phyloP scores from a whole-genome alignment of 2,113 vertebrate species.

The Notarius quadriscutis region DNA sequence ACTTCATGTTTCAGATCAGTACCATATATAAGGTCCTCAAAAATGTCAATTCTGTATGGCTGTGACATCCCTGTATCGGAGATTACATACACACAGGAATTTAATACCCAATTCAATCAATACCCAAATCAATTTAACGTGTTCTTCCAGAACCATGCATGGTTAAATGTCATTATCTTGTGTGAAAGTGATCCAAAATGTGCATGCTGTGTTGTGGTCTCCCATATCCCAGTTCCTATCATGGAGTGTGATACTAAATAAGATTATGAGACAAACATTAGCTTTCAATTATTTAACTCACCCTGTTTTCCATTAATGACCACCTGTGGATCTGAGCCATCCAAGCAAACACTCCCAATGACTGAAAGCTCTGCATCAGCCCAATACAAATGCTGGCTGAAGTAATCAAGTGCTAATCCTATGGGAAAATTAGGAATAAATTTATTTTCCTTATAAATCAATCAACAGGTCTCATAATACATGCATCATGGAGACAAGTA shows the following conservation, averaged over 20 bases:
- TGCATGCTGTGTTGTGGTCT: background rate
- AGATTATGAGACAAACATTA: slow-evolving; percentile 1
- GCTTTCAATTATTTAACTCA: slow-evolving; percentile 59
- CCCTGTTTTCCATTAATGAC: slow-evolving; percentile 87
- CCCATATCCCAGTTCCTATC: background rate
- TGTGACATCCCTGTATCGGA: slow-evolving; percentile 83
- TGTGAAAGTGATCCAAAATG: background rate
- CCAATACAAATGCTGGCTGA: slow-evolving; percentile 94
- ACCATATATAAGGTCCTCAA: slow-evolving; percentile 96
- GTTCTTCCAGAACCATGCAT: background rate
- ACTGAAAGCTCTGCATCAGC: slow-evolving; percentile 92
- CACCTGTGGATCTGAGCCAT: slow-evolving; percentile 85
- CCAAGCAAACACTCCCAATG: slow-evolving; percentile 89
- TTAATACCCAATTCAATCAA: background rate
- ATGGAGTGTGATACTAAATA: background rate
- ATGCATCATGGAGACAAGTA: background rate
- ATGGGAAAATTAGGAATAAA: slow-evolving; percentile 59
- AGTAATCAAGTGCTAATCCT: slow-evolving; percentile 94
- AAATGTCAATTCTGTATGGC: slow-evolving; percentile 92
- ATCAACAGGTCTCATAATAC: slow-evolving; percentile 4
- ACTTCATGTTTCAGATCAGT: slow-evolving; percentile 88
- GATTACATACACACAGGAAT: background rate
- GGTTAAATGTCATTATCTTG: background rate
- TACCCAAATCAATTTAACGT: background rate
- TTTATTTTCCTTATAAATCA: slow-evolving; percentile 59